These are phyloP conservation scores for Pammene fasciana DNA, from an alignment of 2,888 invertebrate genomes.

Conservation along the genomic window DNA sequence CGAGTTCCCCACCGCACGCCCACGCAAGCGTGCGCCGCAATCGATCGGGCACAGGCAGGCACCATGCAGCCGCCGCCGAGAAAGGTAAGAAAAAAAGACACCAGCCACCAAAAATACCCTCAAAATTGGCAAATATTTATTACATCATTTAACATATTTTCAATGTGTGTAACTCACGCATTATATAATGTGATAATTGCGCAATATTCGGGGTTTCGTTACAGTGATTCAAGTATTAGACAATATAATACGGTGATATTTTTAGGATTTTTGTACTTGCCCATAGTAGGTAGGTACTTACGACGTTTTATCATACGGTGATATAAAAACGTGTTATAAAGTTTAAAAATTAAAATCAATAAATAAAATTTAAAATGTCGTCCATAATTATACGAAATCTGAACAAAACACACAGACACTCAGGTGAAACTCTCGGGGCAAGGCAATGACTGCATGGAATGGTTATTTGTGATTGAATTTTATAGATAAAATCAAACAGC, in stretches of 20 bases:
- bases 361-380: background rate
- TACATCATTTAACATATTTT: background rate
- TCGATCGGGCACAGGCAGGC: slow-evolving; percentile 53
- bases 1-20: slow-evolving; percentile 55
- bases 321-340: background rate
- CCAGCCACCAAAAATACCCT: background rate
- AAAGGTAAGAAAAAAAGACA: slow-evolving; percentile 85
- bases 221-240: slow-evolving; percentile 9
- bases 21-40: slow-evolving; percentile 60
- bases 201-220: slow-evolving; percentile 17
- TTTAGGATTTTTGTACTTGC: background rate
- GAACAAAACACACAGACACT: background rate
- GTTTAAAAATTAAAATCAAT: slow-evolving; percentile 8
- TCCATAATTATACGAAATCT: background rate
- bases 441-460: background rate
- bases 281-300: background rate
- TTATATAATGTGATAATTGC: slow-evolving; percentile 28
- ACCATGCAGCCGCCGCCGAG: slow-evolving; percentile 93
- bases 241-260: background rate
- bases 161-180: slow-evolving; percentile 3
- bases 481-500: background rate
- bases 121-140: background rate
- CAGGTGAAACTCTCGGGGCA: background rate
- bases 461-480: background rate
- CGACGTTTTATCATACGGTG: background rate